phyloP scores from a whole-genome alignment of 1,140 invertebrate genomes.

The Rhizoglyphus robini region DNA sequence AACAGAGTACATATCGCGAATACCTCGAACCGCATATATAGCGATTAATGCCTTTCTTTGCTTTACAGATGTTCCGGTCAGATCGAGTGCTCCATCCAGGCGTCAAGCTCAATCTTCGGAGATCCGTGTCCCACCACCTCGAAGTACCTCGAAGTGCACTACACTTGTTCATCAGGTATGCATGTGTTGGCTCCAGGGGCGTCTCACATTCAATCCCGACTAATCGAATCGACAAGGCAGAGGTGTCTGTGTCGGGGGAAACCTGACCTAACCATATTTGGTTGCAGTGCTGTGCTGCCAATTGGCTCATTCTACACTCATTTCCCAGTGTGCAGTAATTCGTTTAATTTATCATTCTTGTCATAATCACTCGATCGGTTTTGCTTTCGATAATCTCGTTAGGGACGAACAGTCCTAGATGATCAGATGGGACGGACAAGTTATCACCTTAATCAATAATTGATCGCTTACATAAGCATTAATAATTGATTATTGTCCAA shows the following conservation, averaged over 20 bases:
- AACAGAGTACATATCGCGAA: no score
- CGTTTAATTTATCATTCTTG: constrained; percentile 4
- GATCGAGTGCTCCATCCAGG: constrained; percentile 72
- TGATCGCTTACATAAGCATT: constrained; percentile 12
- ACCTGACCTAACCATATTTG: neutral
- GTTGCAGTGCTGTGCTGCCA: neutral
- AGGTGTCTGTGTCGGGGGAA: neutral
- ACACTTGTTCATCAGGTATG: constrained; percentile 33
- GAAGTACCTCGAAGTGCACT: constrained; percentile 48
- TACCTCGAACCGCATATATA: no score
- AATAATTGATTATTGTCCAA: constrained; percentile 10
- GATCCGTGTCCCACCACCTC: constrained; percentile 45
- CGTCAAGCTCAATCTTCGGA: constrained; percentile 70
- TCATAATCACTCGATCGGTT: constrained; percentile 10
- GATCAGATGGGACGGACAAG: constrained; percentile 2
- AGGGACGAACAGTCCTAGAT: neutral
- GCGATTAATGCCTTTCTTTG: no score
- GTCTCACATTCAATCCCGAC: neutral
- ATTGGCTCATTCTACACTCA: neutral
- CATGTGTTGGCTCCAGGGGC: neutral
- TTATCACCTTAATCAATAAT: constrained; percentile 15
- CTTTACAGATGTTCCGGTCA: constrained; percentile 30
- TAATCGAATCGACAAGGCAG: no score
- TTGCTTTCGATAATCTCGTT: neutral
- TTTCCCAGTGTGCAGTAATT: neutral